Evolutionary conservation across 23 tunicate genomes (phyloP).

Genomic region (Halocynthia roretzi): DNA sequence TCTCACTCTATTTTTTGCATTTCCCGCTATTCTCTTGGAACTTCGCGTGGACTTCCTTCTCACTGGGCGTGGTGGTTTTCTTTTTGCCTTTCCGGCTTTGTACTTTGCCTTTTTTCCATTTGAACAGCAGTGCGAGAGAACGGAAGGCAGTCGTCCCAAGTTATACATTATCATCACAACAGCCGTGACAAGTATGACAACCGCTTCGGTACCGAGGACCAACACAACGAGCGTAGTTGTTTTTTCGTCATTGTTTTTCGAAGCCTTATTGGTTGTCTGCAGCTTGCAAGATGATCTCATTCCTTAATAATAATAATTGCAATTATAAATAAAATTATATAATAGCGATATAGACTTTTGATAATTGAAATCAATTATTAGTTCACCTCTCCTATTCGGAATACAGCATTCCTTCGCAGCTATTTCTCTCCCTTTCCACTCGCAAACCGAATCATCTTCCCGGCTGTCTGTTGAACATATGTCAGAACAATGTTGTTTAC

Average conservation of each 20-base stretch:
- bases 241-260: background rate
- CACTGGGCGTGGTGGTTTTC: background rate
- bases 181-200: constrained; percentile 11
- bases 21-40: background rate
- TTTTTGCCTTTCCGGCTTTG: background rate
- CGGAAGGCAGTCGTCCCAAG: constrained; percentile 9
- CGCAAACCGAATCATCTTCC: no score
- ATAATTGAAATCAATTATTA: no score
- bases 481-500: background rate
- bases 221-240: constrained; percentile 5
- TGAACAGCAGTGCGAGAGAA: background rate
- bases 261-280: background rate
- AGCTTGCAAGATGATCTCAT: background rate
- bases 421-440: no score
- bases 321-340: no score
- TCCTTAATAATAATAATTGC: background rate
- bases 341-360: no score
- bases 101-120: background rate
- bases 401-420: no score
- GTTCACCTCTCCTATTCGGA: no score
- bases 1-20: background rate
- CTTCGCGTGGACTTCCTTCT: background rate
- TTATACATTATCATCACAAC: constrained; percentile 11
- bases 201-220: constrained; percentile 16
- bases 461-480: background rate